Base-by-base conservation (phyloP, 1,140 invertebrate species). In the Brachionus angularis region DNA sequence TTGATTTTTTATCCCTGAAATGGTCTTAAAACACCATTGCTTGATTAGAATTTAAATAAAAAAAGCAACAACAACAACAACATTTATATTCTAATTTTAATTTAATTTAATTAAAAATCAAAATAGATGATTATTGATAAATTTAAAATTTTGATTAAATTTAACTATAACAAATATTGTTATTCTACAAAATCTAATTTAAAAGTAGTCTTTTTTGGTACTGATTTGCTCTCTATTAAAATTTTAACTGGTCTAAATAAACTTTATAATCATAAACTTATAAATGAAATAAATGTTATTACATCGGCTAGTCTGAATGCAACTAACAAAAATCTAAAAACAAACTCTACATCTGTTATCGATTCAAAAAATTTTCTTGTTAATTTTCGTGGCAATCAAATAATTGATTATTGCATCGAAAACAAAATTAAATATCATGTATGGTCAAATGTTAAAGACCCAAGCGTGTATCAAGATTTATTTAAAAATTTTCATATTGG, bases 401-500 rank as follows among this genome's bases (percentile, higher is more conserved):
- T 58, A 39, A 58, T 39, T 21, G 53, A 58, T 23, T 67, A 33
- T 50, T 67, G 62, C 31, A 27, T 21, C 10, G 14, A 67, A 23
- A 46, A 67, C 16, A 2, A 12, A 46, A 67, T 67, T 14, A 21
- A 33, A 36, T 67, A 18, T 34, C 36, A 33, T 29, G 47, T 47
- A 18, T 67, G 62, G 62, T 31, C 31, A 12, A 42, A 67, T 1
- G 33, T 67, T 8, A 29, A 47, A 36, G 27, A 31, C 14, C 14
- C 46, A 2, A 49, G 25, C 5, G 23, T 7, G 1, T 47, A 31
- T 50, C 39, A 49, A 50, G 18, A 42, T 7, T 36, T 36, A 27
- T 53, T 50, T 16, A 50, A 16, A 7, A 21, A 34, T 2, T 83
- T 77, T 74, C 80, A 83, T 76, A 73, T 83, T 72, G 82, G 82